Evolutionary conservation across 2,113 vertebrate genomes (phyloP).

Genomic region (Campylomormyrus tamandua): DNA sequence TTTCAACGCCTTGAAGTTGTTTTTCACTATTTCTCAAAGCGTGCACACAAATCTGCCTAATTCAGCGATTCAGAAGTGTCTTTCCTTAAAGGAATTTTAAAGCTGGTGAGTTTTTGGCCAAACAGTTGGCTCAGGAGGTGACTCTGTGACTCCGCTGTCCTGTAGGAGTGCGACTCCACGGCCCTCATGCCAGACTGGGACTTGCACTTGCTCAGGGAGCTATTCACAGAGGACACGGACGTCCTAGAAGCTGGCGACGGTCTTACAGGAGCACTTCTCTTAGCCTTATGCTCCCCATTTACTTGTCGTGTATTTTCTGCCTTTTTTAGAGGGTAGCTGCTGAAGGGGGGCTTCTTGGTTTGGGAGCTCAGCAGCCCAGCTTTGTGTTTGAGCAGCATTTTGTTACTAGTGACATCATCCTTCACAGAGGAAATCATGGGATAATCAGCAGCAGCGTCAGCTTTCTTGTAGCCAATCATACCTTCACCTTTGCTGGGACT

Average conservation of each 20-base stretch:
- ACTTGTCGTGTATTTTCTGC: slow-evolving; percentile 53
- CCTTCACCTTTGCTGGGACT: slow-evolving; percentile 54
- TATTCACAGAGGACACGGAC: slow-evolving; percentile 54
- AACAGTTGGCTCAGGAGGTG: slow-evolving; percentile 94
- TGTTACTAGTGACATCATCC: slow-evolving; percentile 69
- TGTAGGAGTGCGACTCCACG: slow-evolving; percentile 60
- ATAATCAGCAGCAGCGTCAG: slow-evolving; percentile 58
- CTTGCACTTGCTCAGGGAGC: slow-evolving; percentile 64
- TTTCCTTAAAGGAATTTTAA: slow-evolving; percentile 96
- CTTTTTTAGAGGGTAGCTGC: slow-evolving; percentile 65
- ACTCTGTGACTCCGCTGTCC: slow-evolving; percentile 89
- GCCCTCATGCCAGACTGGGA: slow-evolving; percentile 61
- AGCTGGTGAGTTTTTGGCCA: slow-evolving; percentile 92
- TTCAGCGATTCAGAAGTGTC: slow-evolving; percentile 80
- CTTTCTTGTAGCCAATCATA: slow-evolving; percentile 46
- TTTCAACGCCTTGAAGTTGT: slow-evolving; percentile 58
- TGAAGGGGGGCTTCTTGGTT: slow-evolving; percentile 58
- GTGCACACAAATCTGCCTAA: slow-evolving; percentile 41
- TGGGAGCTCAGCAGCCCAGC: slow-evolving; percentile 53
- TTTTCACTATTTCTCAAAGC: slow-evolving; percentile 55
- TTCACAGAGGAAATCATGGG: slow-evolving; percentile 65
- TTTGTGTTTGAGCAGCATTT: slow-evolving; percentile 63
- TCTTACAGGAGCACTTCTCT: slow-evolving; percentile 67
- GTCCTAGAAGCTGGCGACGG: slow-evolving; percentile 68
- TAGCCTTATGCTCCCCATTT: slow-evolving; percentile 66